phyloP scores from a whole-genome alignment of 2,797 vertebrate species.

The Betta splendens region DNA sequence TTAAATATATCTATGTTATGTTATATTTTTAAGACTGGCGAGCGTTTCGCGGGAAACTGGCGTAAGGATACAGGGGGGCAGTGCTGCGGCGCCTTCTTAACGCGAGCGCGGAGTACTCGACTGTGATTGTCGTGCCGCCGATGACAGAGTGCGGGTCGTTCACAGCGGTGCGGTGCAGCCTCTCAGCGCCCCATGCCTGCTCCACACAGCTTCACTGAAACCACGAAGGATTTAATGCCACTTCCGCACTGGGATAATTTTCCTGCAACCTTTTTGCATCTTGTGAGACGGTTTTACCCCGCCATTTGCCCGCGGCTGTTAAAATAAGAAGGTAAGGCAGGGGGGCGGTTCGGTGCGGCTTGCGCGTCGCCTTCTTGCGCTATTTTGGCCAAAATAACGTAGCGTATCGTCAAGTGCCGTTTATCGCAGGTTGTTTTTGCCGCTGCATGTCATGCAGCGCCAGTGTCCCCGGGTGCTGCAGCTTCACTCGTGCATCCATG shows the following conservation, averaged over 20 bases:
- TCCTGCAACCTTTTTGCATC: slow-evolving; percentile 20
- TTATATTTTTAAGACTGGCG: not conserved
- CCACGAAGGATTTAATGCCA: slow-evolving; percentile 68
- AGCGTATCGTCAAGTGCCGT: not conserved
- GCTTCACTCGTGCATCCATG: slow-evolving; percentile 41
- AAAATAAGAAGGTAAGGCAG: slow-evolving; percentile 59
- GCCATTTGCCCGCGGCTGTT: slow-evolving; percentile 27
- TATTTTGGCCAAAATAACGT: not conserved
- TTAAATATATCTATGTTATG: not conserved
- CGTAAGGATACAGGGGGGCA: slow-evolving; percentile 56
- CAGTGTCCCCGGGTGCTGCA: slow-evolving; percentile 52
- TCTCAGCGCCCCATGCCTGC: slow-evolving; percentile 35
- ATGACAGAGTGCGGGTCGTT: slow-evolving; percentile 39
- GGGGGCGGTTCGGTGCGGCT: slow-evolving; percentile 14
- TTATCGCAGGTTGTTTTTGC: slow-evolving; percentile 8
- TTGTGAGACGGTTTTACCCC: slow-evolving; percentile 28
- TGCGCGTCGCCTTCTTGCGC: slow-evolving; percentile 10
- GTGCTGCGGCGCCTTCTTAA: slow-evolving; percentile 59
- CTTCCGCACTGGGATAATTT: slow-evolving; percentile 70
- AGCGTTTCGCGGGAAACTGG: slow-evolving; percentile 67
- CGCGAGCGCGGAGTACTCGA: slow-evolving; percentile 38
- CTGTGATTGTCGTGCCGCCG: slow-evolving; percentile 69
- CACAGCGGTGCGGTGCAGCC: slow-evolving; percentile 21
- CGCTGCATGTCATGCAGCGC: slow-evolving; percentile 11
- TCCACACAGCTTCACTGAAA: slow-evolving; percentile 23